Conservation (phyloP, 2,113 vertebrate genomes). For the Neodontobutis hainanensis region DNA sequence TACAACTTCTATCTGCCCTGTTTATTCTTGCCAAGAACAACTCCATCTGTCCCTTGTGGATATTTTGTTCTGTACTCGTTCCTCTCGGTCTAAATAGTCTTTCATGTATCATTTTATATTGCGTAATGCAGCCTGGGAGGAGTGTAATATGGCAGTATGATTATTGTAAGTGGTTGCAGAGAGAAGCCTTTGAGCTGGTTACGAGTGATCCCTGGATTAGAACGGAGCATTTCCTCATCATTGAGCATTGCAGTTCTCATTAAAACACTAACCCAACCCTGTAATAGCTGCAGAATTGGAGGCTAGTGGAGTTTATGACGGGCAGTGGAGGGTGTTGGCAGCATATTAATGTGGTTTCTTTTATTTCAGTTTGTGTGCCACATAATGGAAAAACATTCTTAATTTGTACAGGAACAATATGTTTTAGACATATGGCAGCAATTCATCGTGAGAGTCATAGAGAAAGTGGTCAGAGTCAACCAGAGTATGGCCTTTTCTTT, state of each 20-base stretch:
- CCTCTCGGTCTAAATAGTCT: background rate
- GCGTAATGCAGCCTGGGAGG: constrained; percentile 9
- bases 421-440: background rate
- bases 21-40: constrained; percentile 2
- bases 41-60: background rate
- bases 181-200: background rate
- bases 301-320: constrained; percentile 35
- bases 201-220: constrained; percentile 20
- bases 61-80: background rate
- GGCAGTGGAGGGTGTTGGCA: constrained; percentile 26
- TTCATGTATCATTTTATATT: constrained; percentile 14
- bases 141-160: constrained; percentile 11
- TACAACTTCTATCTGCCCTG: background rate
- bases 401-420: background rate
- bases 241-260: constrained; percentile 13
- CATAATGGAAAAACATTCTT: background rate
- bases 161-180: constrained; percentile 26
- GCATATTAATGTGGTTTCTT: constrained; percentile 25
- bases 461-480: too few species aligned
- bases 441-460: background rate
- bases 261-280: constrained; percentile 10
- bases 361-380: constrained; percentile 6
- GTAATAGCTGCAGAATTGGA: constrained; percentile 22
- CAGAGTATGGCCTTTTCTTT: too few species aligned
- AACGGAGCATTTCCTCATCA: constrained; percentile 38